Evolutionary conservation across 2,113 vertebrate genomes (phyloP).

Genomic region (Hemiscyllium ocellatum): DNA sequence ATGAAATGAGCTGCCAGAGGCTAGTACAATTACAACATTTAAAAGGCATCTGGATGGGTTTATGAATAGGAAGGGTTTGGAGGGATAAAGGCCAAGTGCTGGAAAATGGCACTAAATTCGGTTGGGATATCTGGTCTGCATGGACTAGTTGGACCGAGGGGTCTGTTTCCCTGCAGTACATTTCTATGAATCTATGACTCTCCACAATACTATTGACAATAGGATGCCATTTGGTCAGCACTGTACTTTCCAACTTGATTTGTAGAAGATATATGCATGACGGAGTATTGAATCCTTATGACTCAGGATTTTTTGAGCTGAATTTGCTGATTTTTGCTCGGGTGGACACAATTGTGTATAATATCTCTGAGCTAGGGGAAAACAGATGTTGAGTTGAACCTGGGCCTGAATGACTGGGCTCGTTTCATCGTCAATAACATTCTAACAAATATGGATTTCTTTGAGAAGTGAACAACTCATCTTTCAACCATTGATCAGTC

Average conservation of each 20-base stretch:
- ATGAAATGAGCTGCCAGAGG: too few species aligned
- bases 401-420: not conserved
- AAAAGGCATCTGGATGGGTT: too few species aligned
- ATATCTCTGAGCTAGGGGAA: not conserved
- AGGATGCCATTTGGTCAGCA: not conserved
- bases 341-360: not conserved
- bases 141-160: too few species aligned
- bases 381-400: not conserved
- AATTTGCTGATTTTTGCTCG: not conserved
- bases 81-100: too few species aligned
- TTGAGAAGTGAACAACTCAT: not conserved
- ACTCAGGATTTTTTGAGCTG: not conserved
- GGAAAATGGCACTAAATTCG: too few species aligned
- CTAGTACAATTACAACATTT: too few species aligned
- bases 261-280: not conserved
- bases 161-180: too few species aligned
- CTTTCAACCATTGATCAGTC: not conserved
- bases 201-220: not conserved
- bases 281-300: not conserved
- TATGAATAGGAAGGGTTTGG: too few species aligned
- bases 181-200: too few species aligned
- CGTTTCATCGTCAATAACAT: not conserved
- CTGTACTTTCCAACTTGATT: not conserved
- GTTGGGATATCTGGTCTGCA: too few species aligned
- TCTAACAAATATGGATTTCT: not conserved